These are phyloP conservation scores for Sympetrum striolatum DNA, from an alignment of 2,888 invertebrate species.

Conservation along the genomic window DNA sequence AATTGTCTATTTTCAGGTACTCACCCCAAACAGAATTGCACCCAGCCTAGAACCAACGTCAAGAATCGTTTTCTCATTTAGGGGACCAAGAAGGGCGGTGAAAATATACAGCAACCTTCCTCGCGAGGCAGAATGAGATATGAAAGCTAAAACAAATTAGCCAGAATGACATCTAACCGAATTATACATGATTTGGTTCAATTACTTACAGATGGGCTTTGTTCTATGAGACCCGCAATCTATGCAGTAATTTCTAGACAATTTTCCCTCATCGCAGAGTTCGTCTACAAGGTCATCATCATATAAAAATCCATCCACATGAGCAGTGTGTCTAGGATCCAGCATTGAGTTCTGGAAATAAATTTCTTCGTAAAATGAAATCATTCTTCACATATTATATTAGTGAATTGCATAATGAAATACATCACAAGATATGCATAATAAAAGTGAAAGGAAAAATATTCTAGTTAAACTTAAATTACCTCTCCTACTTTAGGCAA, in stretches of 20 bases:
- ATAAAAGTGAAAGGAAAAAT: background rate
- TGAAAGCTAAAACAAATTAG: slow-evolving; percentile 60
- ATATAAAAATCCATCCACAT: slow-evolving; percentile 76
- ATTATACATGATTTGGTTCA: slow-evolving; percentile 52
- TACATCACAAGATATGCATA: background rate
- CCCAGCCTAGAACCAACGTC: slow-evolving; percentile 77
- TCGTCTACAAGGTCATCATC: slow-evolving; percentile 69
- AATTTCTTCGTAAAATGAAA: background rate
- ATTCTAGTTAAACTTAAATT: background rate
- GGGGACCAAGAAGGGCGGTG: slow-evolving; percentile 67
- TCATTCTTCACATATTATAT: background rate
- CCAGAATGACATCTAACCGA: background rate
- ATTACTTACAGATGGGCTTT: slow-evolving; percentile 60
- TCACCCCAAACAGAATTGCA: slow-evolving; percentile 72
- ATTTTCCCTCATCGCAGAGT: slow-evolving; percentile 61
- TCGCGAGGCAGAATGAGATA: slow-evolving; percentile 73
- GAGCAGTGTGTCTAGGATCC: slow-evolving; percentile 63
- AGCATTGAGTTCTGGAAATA: slow-evolving; percentile 63
- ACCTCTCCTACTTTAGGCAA: slow-evolving; percentile 49
- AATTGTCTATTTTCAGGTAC: slow-evolving; percentile 51
- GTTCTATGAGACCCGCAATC: slow-evolving; percentile 64
- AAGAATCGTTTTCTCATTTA: slow-evolving; percentile 67
- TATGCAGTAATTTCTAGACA: slow-evolving; percentile 63
- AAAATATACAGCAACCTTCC: slow-evolving; percentile 69
- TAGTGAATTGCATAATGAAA: too few relatives aligned